These are phyloP conservation scores for Drosophila helvetica DNA, from an alignment of 2,888 invertebrate species.

Conservation along the genomic window DNA sequence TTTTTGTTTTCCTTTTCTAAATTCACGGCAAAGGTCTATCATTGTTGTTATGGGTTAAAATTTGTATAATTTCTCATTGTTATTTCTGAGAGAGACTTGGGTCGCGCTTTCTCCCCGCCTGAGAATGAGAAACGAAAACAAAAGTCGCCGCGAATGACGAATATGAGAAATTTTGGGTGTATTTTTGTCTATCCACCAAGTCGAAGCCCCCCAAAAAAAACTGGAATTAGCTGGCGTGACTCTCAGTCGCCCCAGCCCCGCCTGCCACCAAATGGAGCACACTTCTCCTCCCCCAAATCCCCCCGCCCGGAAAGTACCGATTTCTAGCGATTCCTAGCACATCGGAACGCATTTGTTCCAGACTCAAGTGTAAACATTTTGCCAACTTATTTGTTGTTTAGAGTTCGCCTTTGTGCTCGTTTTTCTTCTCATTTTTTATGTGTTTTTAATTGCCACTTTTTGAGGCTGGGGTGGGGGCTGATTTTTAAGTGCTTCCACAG, in stretches of 20 bases:
- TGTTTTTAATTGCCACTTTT: constrained; percentile 35
- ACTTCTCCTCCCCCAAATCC: not conserved
- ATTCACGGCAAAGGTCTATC: constrained; percentile 37
- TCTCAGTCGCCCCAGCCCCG: not conserved
- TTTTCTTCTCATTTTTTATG: constrained; percentile 20
- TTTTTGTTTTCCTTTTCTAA: constrained; percentile 13
- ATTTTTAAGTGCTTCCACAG: constrained; percentile 22
- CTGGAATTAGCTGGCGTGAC: constrained; percentile 26
- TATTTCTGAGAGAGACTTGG: not conserved
- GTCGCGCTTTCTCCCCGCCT: constrained; percentile 60
- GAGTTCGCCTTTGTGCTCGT: constrained; percentile 50
- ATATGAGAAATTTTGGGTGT: constrained; percentile 44
- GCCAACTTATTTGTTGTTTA: constrained; percentile 50
- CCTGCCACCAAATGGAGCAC: constrained; percentile 9
- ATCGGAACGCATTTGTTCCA: constrained; percentile 34
- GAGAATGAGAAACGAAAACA: constrained; percentile 67
- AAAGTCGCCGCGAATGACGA: constrained; percentile 35
- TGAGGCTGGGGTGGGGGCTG: not conserved
- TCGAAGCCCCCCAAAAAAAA: constrained; percentile 13
- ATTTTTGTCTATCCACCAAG: constrained; percentile 11
- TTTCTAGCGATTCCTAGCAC: constrained; percentile 15
- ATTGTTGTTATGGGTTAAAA: constrained; percentile 36
- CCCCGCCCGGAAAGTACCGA: not conserved
- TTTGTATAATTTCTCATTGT: constrained; percentile 31
- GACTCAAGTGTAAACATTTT: constrained; percentile 42